Percentiles rank a stretch among this genome's conserved stretches.
Evolutionary conservation across 2,113 vertebrate genomes (phyloP).

Genomic region (Peromyscus leucopus): DNA sequence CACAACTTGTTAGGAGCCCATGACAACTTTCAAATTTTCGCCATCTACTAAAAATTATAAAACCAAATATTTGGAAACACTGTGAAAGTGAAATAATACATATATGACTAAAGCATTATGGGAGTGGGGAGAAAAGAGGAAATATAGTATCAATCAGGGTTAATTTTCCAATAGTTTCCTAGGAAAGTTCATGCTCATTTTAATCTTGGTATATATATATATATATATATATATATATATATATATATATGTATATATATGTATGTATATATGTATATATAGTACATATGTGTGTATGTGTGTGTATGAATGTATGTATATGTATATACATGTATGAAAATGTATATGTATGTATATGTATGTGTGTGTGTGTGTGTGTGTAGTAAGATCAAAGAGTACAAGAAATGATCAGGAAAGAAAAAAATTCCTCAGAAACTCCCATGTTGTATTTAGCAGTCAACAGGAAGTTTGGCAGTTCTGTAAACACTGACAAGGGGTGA

Average conservation of each 20-base stretch:
- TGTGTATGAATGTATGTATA: too few relatives aligned
- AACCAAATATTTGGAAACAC: background rate
- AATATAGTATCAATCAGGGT: background rate
- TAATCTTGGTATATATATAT: background rate
- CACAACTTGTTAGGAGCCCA: background rate
- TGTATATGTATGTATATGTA: too few relatives aligned
- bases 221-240: too few relatives aligned
- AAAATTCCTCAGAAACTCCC: background rate
- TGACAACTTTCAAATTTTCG: background rate
- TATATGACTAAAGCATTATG: background rate
- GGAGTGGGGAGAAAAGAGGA: background rate
- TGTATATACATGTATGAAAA: too few relatives aligned
- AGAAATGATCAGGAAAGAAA: background rate
- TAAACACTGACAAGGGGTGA: background rate
- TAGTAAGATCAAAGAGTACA: background rate
- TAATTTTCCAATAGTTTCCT: constrained; percentile 21
- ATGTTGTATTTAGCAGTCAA: background rate
- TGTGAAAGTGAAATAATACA: background rate
- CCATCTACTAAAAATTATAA: background rate
- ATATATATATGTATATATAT: too few relatives aligned
- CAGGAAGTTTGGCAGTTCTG: background rate
- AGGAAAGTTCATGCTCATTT: background rate
- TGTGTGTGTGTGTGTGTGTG: background rate
- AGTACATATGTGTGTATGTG: too few relatives aligned
- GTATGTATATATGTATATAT: too few relatives aligned